Conservation (phyloP, 2,888 invertebrate species). For the Papilio protenor region DNA sequence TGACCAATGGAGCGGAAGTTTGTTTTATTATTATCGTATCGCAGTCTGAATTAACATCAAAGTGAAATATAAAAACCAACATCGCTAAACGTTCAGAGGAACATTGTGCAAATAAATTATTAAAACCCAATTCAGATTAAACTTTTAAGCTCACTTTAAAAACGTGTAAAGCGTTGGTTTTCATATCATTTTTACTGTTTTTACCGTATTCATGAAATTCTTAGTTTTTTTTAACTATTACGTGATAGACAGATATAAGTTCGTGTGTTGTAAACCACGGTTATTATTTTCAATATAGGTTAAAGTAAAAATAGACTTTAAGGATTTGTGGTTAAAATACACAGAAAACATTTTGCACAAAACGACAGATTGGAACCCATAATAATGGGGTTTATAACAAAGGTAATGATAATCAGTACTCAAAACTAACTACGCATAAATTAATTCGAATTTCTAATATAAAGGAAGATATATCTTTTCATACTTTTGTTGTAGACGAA, state of each 20-base stretch:
- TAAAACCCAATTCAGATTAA: constrained; percentile 6
- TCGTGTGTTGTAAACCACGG: neutral
- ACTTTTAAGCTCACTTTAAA: constrained; percentile 9
- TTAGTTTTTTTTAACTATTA: neutral
- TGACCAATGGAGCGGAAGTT: neutral
- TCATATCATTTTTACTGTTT: neutral
- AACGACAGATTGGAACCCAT: too few species aligned
- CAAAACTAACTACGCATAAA: neutral
- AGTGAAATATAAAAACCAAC: constrained; percentile 4
- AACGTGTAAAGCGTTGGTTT: neutral
- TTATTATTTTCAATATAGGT: neutral
- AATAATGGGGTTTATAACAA: neutral
- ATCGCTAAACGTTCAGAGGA: neutral
- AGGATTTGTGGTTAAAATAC: neutral
- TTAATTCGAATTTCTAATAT: neutral
- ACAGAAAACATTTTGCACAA: neutral
- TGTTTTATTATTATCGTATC: neutral
- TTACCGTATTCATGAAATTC: neutral
- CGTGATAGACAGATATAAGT: neutral
- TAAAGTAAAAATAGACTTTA: neutral
- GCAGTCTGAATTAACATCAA: constrained; percentile 9
- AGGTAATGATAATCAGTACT: neutral
- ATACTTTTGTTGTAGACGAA: constrained; percentile 12
- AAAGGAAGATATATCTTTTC: neutral
- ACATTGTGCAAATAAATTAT: constrained; percentile 6